Conservation (phyloP, 92 coral and sea anemone species). For the Anthopleura xanthogrammica region DNA sequence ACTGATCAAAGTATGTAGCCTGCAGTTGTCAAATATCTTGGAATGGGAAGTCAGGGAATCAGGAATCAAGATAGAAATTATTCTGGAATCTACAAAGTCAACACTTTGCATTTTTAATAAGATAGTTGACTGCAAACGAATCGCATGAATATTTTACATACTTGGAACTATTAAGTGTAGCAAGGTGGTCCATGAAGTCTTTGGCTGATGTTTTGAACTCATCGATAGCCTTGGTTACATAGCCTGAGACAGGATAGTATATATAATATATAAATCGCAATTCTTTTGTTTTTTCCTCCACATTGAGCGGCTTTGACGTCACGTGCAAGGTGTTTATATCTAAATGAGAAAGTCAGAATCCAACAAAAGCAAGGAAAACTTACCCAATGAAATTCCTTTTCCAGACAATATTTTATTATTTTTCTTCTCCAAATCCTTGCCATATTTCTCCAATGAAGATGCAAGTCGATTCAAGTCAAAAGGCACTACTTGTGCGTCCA, state of each 20-base stretch:
- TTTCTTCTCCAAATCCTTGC: constrained; percentile 26
- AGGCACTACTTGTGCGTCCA: constrained; percentile 61
- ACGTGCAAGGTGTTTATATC: too few relatives aligned
- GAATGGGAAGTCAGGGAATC: too few relatives aligned
- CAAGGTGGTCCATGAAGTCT: constrained; percentile 38
- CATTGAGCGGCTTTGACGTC: too few relatives aligned
- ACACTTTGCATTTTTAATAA: too few relatives aligned
- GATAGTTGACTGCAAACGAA: too few relatives aligned
- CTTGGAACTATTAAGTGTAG: constrained; percentile 45
- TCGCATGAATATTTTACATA: constrained; percentile 17
- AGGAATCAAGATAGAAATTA: too few relatives aligned
- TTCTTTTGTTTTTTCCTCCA: too few relatives aligned
- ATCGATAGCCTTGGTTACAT: constrained; percentile 58
- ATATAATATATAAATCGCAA: too few relatives aligned
- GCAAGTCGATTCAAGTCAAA: constrained; percentile 62
- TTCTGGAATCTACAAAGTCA: too few relatives aligned
- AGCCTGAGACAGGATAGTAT: constrained; percentile 34
- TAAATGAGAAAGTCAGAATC: neutral
- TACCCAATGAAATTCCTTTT: constrained; percentile 64
- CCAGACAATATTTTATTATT: constrained; percentile 22
- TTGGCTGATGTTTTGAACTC: constrained; percentile 57
- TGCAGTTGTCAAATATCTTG: too few relatives aligned
- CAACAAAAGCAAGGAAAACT: constrained; percentile 5
- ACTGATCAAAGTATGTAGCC: too few relatives aligned
- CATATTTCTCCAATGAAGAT: constrained; percentile 42